Evolutionary conservation across 2,797 vertebrate genomes (phyloP), one percentile per base, ranked within the genome.

Genomic region (Etheostoma nigrum): DNA sequence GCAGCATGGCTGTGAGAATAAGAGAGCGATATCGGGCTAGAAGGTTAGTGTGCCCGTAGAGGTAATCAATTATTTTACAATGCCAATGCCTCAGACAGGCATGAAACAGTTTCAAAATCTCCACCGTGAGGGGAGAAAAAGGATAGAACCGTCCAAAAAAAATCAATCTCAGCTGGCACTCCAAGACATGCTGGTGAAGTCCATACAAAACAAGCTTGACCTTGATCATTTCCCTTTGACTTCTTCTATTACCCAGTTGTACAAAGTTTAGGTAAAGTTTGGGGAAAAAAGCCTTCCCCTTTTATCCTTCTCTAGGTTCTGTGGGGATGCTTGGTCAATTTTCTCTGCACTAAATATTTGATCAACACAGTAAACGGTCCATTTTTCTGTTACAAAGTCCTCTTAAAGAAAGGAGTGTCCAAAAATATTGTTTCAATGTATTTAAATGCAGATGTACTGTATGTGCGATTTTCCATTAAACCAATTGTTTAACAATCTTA

Each of bases 101-200:
- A 68, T 78, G 69, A 74, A 81, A 59, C 63, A 63, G 33, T 60
- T 87, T 79, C 0, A 75, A 84, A 69, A 68, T 75, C 52, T 69
- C 58, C 33, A 84, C 36, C 3, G 27, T 72, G 69, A 72, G 51
- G 52, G 63, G 11, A 62, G 33, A 5, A 60, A 80, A 69, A 83
- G 58, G 67, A 78, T 68, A 63, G 53, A 72, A 68, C 19, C 0
- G 18, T 75, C 14, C 36, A 59, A 48, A 30, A 55, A 67, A 54
- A 45, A 19, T n/a, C 19, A 36, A 25, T 25, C 33, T 51, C 14
- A 53, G 67, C 45, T 62, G 59, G 52, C 44, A 40, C 49, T 33
- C 48, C 36, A 53, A 70, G 61, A 68, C 58, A 21, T 45, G 47
- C 44, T 74, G 48, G 36, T 49, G 13, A 25, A 15, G 66, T 62